phyloP scores from a whole-genome alignment of 2,113 vertebrate species.

The Porphyrio hochstetteri region DNA sequence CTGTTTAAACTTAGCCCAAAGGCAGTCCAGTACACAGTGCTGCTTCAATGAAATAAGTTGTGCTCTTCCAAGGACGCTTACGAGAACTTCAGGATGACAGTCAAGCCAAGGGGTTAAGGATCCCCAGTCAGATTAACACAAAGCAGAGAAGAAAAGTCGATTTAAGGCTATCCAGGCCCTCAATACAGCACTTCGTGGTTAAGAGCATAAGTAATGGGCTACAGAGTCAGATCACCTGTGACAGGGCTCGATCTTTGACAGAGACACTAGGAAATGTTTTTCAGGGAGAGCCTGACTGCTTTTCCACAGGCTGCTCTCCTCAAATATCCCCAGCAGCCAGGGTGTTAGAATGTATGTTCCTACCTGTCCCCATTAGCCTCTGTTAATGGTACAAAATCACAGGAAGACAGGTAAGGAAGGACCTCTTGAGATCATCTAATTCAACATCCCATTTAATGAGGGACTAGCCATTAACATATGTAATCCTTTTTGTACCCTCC shows the following conservation, averaged over 20 bases:
- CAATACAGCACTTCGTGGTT: background rate
- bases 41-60: background rate
- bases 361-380: background rate
- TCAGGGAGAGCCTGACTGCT: accelerated
- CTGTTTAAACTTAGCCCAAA: background rate
- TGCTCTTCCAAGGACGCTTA: background rate
- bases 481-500: background rate
- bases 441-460: background rate
- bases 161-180: background rate
- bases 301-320: background rate
- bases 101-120: background rate
- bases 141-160: background rate
- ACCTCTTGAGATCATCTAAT: background rate
- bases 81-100: background rate
- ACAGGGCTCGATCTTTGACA: background rate
- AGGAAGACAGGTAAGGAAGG: background rate
- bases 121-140: background rate
- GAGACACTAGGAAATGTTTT: background rate
- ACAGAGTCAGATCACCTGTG: background rate
- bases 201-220: background rate
- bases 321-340: background rate
- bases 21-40: background rate
- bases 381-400: background rate
- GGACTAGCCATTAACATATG: background rate
- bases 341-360: background rate